Conservation (phyloP, 2,113 vertebrate species). For the Paratilapia polleni region DNA sequence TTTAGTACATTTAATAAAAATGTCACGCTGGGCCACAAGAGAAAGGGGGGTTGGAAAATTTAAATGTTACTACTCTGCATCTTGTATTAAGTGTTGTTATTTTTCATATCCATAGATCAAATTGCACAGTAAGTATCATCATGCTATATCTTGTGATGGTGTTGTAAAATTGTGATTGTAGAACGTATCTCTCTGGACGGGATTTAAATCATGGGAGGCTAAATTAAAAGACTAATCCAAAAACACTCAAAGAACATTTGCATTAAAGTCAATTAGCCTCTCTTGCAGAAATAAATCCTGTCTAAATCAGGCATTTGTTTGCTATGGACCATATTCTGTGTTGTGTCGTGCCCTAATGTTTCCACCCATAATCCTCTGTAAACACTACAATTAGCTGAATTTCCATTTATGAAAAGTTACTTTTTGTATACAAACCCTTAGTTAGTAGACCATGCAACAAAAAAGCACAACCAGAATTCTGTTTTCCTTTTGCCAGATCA, state of each 20-base stretch:
- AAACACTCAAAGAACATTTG: too few relatives aligned
- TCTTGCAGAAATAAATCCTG: background rate
- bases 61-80: background rate
- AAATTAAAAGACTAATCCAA: background rate
- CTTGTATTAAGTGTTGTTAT: conserved; percentile 44
- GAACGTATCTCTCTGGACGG: conserved; percentile 1
- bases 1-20: background rate
- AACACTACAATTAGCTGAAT: background rate
- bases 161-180: conserved; percentile 13
- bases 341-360: background rate
- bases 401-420: background rate
- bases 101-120: conserved; percentile 86
- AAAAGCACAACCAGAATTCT: background rate
- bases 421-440: background rate
- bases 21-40: background rate
- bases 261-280: background rate
- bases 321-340: background rate
- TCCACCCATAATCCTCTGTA: background rate
- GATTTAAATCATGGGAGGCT: background rate
- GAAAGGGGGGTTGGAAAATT: background rate
- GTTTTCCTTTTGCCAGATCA: conserved; percentile 63
- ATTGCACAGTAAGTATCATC: conserved; percentile 89
- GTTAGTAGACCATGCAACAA: too few relatives aligned
- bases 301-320: background rate
- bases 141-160: background rate